phyloP scores from a whole-genome alignment of 2,113 vertebrate species.

The Cyanoliseus patagonus region DNA sequence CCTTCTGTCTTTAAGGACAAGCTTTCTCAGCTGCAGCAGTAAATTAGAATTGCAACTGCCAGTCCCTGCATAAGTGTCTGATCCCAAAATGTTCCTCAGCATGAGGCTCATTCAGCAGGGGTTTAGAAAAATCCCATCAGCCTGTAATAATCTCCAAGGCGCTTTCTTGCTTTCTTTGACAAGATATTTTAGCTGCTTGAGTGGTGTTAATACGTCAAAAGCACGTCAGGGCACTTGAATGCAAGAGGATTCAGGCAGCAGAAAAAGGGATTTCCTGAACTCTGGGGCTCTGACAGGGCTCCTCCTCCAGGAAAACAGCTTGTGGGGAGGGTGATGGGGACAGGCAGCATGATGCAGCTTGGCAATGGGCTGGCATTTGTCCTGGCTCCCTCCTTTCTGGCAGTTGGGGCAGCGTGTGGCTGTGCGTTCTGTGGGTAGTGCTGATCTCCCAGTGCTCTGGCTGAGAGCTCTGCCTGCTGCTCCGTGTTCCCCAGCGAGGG shows the following conservation, averaged over 20 bases:
- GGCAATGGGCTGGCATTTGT: not conserved
- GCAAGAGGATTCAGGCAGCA: not conserved
- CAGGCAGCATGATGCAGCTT: not conserved
- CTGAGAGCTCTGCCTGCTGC: not conserved
- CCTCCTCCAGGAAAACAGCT: not conserved
- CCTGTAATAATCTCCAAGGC: not conserved
- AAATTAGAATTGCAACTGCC: not conserved
- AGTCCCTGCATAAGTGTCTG: not conserved
- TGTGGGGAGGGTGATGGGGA: not conserved
- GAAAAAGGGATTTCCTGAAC: not conserved
- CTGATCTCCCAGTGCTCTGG: not conserved
- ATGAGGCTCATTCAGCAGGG: not conserved
- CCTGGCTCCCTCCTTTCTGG: not conserved
- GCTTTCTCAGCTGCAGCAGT: not conserved
- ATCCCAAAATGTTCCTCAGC: not conserved
- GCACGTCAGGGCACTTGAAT: not conserved
- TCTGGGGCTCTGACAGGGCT: not conserved
- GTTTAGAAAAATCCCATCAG: not conserved
- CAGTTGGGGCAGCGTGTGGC: not conserved
- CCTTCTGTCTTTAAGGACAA: not conserved
- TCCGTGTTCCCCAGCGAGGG: fast-evolving
- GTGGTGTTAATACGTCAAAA: not conserved
- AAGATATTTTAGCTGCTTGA: not conserved
- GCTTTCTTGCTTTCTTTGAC: not conserved
- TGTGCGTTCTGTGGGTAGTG: not conserved